Evolutionary conservation across 2,888 invertebrate species (phyloP), one percentile per base, ranked within the genome.

Genomic region (Drosophila subquinaria): DNA sequence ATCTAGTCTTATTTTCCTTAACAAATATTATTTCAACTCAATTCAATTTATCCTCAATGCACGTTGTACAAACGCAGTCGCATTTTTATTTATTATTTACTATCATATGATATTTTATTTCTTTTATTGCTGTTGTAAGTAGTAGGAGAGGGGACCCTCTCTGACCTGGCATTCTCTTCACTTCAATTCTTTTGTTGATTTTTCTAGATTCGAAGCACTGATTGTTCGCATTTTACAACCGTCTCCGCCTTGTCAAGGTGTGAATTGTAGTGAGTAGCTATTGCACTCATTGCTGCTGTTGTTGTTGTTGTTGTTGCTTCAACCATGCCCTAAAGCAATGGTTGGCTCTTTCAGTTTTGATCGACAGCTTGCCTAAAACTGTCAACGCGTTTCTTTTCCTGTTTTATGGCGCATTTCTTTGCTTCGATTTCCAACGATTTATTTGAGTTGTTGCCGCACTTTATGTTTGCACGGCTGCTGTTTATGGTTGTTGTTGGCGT

Each of bases 281-380:
- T 76, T 81, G 63, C 56, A 48, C 27, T 55, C 55, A 40, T 30
- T 59, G 52, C 59, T 55, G 45, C 60, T 68, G 66, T 63, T 69
- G 48, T 40, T 69, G 59, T 53, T 59, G 43, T 11, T 51, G 48
- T 30, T 65, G 45, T 30, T 30, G 13, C 13, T 67, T 48, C 20
- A 51, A 71, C 73, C 73, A 73, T 73, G 68, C 69, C 69, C 71
- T 72, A 55, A 77, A 50, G 48, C 77, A 71, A 71, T 62, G 47
- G 45, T 30, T 67, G 53, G 40, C 55, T 63, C 73, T 57, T 42
- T 60, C 27, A n/a, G 38, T 65, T 87, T 90, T 87, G 87, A 87
- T 87, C 84, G 87, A 87, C 87, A 87, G 87, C 89, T 87, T 86
- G 90, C 87, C 87, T 90, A 87, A 87, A 87, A 87, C 90, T 87